These are phyloP conservation scores for Acanthurus lineatus DNA, from an alignment of 2,797 vertebrate genomes.

Conservation along the genomic window DNA sequence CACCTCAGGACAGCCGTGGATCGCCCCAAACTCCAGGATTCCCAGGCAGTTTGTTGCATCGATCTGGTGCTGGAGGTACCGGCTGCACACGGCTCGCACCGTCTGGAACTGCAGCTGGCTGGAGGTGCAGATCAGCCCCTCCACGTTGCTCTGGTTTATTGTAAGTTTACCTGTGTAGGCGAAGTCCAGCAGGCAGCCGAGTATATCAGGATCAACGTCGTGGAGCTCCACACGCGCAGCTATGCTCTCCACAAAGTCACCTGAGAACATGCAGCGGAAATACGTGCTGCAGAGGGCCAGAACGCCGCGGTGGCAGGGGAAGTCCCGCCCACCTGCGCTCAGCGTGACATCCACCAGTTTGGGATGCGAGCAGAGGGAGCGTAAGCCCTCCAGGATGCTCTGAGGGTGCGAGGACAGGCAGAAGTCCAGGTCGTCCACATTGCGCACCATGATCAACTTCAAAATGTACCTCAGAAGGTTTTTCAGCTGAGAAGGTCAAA, in stretches of 20 bases:
- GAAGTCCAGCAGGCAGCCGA: constrained; percentile 91
- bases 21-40: constrained; percentile 95
- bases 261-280: constrained; percentile 95
- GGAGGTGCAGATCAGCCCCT: constrained; percentile 90
- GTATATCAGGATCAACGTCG: constrained; percentile 87
- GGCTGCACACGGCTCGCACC: constrained; percentile 91
- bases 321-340: constrained; percentile 87
- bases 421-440: constrained; percentile 95
- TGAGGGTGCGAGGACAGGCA: constrained; percentile 93
- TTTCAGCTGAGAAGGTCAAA: constrained; percentile 24
- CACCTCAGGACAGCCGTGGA: constrained; percentile 93
- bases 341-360: constrained; percentile 93
- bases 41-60: constrained; percentile 95
- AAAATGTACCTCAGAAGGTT: constrained; percentile 20
- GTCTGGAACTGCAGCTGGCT: constrained; percentile 94
- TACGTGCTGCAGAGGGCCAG: constrained; percentile 96
- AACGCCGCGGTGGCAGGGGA: constrained; percentile 93
- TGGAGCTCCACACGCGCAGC: constrained; percentile 92
- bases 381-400: constrained; percentile 92
- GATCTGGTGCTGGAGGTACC: constrained; percentile 97
- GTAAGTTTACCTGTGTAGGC: constrained; percentile 95
- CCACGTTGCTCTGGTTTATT: constrained; percentile 95
- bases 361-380: constrained; percentile 88
- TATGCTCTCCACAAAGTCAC: constrained; percentile 95
- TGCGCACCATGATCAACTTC: constrained; percentile 89